A percentile compares a stretch with the other conserved stretches of the same genome.
These are phyloP conservation scores for Drosophila mauritiana DNA, from an alignment of 1,140 invertebrate species.

Conservation along the genomic window DNA sequence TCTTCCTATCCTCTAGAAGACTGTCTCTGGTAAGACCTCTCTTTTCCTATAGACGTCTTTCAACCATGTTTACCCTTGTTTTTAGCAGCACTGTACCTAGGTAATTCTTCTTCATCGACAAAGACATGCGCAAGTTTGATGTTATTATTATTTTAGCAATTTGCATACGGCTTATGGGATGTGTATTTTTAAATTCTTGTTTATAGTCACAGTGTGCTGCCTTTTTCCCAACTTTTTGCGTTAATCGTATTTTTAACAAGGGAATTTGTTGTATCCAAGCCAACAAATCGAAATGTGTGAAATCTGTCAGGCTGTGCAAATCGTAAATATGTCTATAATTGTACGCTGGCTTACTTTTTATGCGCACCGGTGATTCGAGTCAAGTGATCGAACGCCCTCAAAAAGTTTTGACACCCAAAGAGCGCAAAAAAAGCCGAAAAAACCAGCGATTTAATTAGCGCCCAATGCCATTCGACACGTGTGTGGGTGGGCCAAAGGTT, in stretches of 20 bases:
- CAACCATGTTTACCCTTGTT: conserved; percentile 40
- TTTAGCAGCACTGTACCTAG: conserved; percentile 49
- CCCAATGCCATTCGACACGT: conserved; percentile 58
- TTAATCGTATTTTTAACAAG: conserved; percentile 32
- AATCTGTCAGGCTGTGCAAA: conserved; percentile 40
- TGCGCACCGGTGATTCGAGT: conserved; percentile 59
- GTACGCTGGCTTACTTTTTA: conserved; percentile 45
- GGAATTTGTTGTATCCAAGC: conserved; percentile 20
- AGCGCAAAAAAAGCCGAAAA: conserved; percentile 6
- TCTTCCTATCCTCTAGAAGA: too few relatives aligned
- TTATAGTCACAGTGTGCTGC: conserved; percentile 38
- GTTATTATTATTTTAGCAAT: conserved; percentile 73
- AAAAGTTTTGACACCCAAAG: conserved; percentile 31
- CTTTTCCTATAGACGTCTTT: conserved; percentile 1
- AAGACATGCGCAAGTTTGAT: conserved; percentile 35
- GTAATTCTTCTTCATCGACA: conserved; percentile 23
- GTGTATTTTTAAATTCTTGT: conserved; percentile 71
- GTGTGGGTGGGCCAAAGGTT: conserved; percentile 64
- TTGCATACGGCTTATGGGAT: conserved; percentile 43
- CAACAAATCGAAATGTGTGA: conserved; percentile 54
- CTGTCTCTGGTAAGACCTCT: conserved; percentile 5
- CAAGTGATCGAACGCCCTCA: conserved; percentile 63
- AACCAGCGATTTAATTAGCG: conserved; percentile 55
- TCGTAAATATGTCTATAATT: conserved; percentile 28
- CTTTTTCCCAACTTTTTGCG: conserved; percentile 9